Base-by-base conservation (phyloP, 1,140 invertebrate genomes). In the Luehdorfia chinensis region DNA sequence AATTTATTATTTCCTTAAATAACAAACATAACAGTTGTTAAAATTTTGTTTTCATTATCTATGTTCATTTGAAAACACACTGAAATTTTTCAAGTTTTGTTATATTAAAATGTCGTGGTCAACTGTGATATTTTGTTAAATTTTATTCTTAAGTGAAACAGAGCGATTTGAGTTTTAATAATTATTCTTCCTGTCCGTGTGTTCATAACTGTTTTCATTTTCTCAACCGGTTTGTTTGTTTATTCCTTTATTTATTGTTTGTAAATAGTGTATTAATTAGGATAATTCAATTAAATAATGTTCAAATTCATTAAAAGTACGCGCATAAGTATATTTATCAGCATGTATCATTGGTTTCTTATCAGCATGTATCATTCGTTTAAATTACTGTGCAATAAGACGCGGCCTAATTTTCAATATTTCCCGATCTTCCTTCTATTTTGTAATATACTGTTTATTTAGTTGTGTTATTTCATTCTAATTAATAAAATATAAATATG, bases 61-160 rank as follows among this genome's bases (percentile, higher is more conserved):
- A 23, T 39, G 46, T 62, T 62, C 58, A 44, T 58, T 59, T 60
- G 27, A 56, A 53, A 48, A 47, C 43, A 31, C 55, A 64, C 32
- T 64, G 57, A 59, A 44, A 62, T 47, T 46, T 61, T n/a, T n/a
- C 59, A 53, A 61, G 19, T 68, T 75, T 66, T 66, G 65, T 73
- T 71, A 59, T 71, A 66, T 60, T 74, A 70, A 73, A 76, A 71
- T 78, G 73, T 84, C 79, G 79, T 85, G 73, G 79, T 80, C 72
- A 80, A 75, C 81, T 86, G 81, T 86, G 81, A 86, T 86, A 86
- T 86, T 86, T 84, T 83, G 77, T 86, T 86, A 83, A 84, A 85
- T 75, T 75, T 85, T 75, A 80, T 84, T 85, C 66, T 71, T 80
- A 78, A 76, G 69, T 66, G 68, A 66, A 61, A 68, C 62, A 67